A percentile compares a stretch with the other conserved stretches of the same genome.
Conservation (phyloP, 23 tunicate genomes). For the Corella eumyota region DNA sequence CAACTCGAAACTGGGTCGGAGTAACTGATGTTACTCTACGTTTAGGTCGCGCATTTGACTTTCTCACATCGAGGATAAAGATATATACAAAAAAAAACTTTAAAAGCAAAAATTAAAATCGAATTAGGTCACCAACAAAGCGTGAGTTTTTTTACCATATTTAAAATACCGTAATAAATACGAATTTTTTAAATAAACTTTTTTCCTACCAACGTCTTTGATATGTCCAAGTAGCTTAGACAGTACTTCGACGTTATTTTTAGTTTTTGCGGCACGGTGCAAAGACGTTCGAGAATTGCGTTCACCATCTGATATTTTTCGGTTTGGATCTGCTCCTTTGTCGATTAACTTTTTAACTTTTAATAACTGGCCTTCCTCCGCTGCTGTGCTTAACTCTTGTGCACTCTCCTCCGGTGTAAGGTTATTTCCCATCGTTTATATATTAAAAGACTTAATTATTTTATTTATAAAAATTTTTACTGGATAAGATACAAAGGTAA, state of each 20-base stretch:
- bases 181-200: background rate
- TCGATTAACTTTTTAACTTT: slow-evolving; percentile 25
- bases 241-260: slow-evolving; percentile 53
- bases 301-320: slow-evolving; percentile 15
- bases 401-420: slow-evolving; percentile 43
- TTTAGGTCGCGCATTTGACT: too few relatives aligned
- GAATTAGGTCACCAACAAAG: too few relatives aligned
- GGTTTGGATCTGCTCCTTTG: slow-evolving; percentile 64
- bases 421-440: slow-evolving; percentile 59
- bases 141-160: too few relatives aligned
- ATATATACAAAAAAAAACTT: too few relatives aligned
- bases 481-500: too few relatives aligned
- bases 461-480: too few relatives aligned
- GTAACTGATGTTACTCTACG: too few relatives aligned
- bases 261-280: slow-evolving; percentile 72
- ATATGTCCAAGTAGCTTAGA: slow-evolving; percentile 27
- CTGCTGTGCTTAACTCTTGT: slow-evolving; percentile 44
- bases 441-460: background rate
- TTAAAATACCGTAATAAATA: background rate
- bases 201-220: slow-evolving; percentile 55
- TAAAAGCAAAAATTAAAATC: too few relatives aligned
- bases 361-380: slow-evolving; percentile 35
- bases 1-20: too few relatives aligned
- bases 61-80: too few relatives aligned
- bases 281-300: slow-evolving; percentile 35